phyloP scores from a whole-genome alignment of 2,797 vertebrate genomes.

The Lindbergichthys nudifrons region DNA sequence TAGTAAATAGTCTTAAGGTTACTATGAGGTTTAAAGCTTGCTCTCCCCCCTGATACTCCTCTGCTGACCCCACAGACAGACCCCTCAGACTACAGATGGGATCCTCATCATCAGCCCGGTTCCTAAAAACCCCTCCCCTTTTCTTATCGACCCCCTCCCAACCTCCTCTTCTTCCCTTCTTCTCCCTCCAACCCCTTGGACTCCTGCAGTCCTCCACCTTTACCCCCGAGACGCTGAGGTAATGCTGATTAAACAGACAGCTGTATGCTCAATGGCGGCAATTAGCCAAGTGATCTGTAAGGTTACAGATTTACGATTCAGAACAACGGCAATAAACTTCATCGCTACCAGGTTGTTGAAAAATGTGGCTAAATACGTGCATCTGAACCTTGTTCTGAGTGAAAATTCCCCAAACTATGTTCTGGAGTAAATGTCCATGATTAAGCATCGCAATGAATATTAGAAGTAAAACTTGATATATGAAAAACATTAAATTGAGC shows the following conservation, averaged over 20 bases:
- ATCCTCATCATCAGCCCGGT: conserved; percentile 82
- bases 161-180: conserved; percentile 62
- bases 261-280: conserved; percentile 75
- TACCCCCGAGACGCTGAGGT: conserved; percentile 72
- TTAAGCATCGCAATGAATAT: neutral
- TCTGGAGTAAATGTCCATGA: neutral
- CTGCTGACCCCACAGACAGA: conserved; percentile 68
- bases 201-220: conserved; percentile 71
- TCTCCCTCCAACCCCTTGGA: conserved; percentile 64
- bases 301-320: conserved; percentile 54
- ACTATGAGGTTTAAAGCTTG: conserved; percentile 67
- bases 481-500: neutral
- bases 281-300: conserved; percentile 71
- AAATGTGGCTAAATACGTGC: neutral
- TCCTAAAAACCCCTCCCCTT: conserved; percentile 39
- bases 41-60: conserved; percentile 53
- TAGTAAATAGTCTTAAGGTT: conserved; percentile 72
- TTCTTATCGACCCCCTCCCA: conserved; percentile 37
- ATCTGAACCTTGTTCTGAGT: neutral
- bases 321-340: conserved; percentile 41
- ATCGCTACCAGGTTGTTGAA: conserved; percentile 13
- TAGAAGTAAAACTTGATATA: neutral
- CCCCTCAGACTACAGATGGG: conserved; percentile 79
- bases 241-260: conserved; percentile 76
- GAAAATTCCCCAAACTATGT: neutral